Percentiles rank a stretch among this genome's conserved stretches.
Evolutionary conservation across 1,140 invertebrate species (phyloP).

Genomic region (Gryon sp.): DNA sequence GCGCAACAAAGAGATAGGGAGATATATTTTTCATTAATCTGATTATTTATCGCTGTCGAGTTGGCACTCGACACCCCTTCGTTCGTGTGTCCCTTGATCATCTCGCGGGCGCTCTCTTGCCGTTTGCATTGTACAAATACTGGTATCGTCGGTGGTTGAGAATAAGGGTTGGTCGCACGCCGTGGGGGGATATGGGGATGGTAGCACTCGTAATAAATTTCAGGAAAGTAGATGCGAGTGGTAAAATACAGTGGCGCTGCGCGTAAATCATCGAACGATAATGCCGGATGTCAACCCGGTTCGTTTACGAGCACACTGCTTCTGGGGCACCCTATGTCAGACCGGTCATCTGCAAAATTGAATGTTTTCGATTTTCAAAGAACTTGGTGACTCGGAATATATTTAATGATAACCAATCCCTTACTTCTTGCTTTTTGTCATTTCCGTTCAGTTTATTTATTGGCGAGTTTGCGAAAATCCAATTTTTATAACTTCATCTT

Average conservation of each 20-base stretch:
- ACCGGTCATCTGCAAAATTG: constrained; percentile 60
- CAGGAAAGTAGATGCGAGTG: constrained; percentile 73
- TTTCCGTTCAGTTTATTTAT: constrained; percentile 33
- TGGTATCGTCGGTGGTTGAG: constrained; percentile 45
- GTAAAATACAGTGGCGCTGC: constrained; percentile 72
- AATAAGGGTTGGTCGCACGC: constrained; percentile 49
- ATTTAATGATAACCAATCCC: constrained; percentile 44
- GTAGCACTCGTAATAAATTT: constrained; percentile 72
- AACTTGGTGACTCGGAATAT: constrained; percentile 50
- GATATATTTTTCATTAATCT: constrained; percentile 79
- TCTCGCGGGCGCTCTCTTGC: constrained; percentile 62
- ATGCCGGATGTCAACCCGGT: constrained; percentile 73
- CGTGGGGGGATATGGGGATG: constrained; percentile 42
- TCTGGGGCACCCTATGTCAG: constrained; percentile 33
- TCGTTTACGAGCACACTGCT: constrained; percentile 70
- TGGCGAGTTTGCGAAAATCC: neutral
- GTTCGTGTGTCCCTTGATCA: constrained; percentile 49
- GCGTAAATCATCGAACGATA: constrained; percentile 76
- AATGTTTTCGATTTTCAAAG: constrained; percentile 61
- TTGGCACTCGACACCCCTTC: constrained; percentile 56
- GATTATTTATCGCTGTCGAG: constrained; percentile 78
- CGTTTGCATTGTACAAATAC: constrained; percentile 65
- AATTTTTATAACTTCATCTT: too few species aligned
- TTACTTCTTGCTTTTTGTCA: constrained; percentile 7
- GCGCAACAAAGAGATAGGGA: constrained; percentile 40